Base-by-base conservation (phyloP, 2,113 vertebrate genomes). In the Semnornis frantzii region DNA sequence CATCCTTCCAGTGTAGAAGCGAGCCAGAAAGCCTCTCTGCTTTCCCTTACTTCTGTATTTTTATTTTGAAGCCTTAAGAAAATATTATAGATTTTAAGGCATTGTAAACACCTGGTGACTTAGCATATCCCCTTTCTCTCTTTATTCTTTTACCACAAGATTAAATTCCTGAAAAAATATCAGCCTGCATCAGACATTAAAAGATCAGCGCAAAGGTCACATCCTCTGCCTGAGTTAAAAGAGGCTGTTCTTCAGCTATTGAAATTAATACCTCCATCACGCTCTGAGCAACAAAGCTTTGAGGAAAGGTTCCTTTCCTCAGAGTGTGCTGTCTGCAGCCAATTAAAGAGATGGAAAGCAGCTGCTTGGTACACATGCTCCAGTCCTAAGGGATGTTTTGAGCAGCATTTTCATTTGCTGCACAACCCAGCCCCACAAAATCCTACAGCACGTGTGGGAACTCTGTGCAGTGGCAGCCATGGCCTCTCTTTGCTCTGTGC, bases 131-230 rank as follows among this genome's bases (percentile, higher is more conserved):
- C 90, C 65, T 78, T 86, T 86, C 72, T 72, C 62, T 85, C 50
- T 46, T 85, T 83, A 64, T 60, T 80, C 69, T 92, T 77, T 84
- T 90, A 78, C 44, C 2, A 2, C n/a, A 50, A 84, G 70, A 90
- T 88, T 86, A 78, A 73, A 73, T 86, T 94, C 86, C 54, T 86
- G 73, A 42, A 85, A 94, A 91, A 88, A 85, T 73, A 70, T 8
- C 80, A 78, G n/a, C 63, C 54, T 76, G 58, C 59, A 62, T 82
- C 76, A 92, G 74, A 24, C 25, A 7, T 69, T 69, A 71, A 94
- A 93, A 91, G 76, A 94, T 31, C 46, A 65, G 34, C 50, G 76
- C 59, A 94, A 90, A 94, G 85, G 85, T 91, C 91, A 37, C 11
- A 6, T 82, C 54, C 48, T 81, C 66, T 84, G 54, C 48, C 76